These are phyloP conservation scores for Diglossa cyanea DNA, from an alignment of 2,797 vertebrate species.

Conservation along the genomic window DNA sequence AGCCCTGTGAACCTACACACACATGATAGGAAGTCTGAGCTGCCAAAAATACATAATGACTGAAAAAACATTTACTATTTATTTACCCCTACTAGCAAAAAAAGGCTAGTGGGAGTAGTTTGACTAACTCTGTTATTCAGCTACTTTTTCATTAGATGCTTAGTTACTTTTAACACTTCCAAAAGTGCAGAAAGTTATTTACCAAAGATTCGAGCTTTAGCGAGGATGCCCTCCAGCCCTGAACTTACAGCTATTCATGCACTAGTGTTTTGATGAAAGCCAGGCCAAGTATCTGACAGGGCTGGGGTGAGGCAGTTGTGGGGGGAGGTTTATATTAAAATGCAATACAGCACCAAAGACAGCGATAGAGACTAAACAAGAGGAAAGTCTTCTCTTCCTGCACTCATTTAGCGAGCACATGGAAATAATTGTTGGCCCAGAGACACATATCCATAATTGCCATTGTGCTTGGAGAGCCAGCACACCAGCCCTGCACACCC, in stretches of 20 bases:
- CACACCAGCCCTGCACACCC: neutral
- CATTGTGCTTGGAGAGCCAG: neutral
- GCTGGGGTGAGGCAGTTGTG: neutral
- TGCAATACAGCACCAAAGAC: conserved; percentile 36
- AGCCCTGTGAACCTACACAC: neutral
- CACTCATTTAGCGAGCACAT: conserved; percentile 29
- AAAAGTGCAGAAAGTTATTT: neutral
- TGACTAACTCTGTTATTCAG: neutral
- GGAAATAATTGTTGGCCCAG: conserved; percentile 49
- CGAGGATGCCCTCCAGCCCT: neutral
- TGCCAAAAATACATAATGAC: neutral
- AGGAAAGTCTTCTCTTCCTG: neutral
- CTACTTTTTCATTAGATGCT: neutral
- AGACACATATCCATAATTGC: conserved; percentile 24
- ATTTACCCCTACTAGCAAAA: neutral
- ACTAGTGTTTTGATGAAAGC: conserved; percentile 32
- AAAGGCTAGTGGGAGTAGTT: neutral
- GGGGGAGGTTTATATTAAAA: conserved; percentile 25
- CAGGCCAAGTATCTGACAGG: neutral
- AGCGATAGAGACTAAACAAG: conserved; percentile 15
- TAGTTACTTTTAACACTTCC: neutral
- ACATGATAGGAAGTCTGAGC: neutral
- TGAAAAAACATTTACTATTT: neutral
- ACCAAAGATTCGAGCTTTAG: neutral
- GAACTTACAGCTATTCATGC: neutral